Conservation (phyloP, 2,797 vertebrate genomes). For the Nasua narica region DNA sequence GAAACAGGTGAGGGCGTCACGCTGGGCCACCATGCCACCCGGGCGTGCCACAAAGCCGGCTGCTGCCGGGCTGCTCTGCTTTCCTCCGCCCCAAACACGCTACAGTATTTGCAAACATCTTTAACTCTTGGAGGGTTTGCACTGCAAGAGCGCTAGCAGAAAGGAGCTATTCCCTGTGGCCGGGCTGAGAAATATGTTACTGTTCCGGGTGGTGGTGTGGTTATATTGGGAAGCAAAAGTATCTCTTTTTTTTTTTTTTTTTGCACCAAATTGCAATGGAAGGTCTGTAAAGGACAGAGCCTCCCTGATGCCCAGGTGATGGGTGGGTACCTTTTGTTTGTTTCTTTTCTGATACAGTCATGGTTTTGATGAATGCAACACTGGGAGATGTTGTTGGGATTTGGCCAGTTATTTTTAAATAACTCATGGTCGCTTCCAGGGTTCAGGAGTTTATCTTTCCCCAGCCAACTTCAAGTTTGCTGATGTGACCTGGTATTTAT, state of each 20-base stretch:
- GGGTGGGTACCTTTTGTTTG: not conserved
- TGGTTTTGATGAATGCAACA: not conserved
- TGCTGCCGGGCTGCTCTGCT: not conserved
- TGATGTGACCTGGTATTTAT: accelerated
- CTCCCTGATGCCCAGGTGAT: not conserved
- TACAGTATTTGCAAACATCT: not conserved
- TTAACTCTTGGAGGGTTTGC: conserved; percentile 29
- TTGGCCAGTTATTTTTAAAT: not conserved
- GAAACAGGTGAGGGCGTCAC: conserved; percentile 62
- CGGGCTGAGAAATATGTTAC: not conserved
- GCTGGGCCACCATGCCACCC: accelerated
- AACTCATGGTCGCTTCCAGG: accelerated
- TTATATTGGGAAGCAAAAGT: not conserved
- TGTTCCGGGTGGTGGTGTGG: accelerated
- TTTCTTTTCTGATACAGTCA: not conserved
- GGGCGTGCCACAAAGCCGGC: accelerated
- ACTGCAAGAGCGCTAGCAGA: not conserved
- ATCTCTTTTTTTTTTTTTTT: not conserved
- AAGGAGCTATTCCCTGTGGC: not conserved
- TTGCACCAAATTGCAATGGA: accelerated
- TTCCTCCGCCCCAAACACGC: not conserved
- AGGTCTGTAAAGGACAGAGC: not conserved
- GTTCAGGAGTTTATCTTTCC: too few relatives aligned
- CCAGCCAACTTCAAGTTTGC: accelerated
- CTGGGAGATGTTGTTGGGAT: accelerated